Base-by-base conservation (phyloP, 2,113 vertebrate genomes). In the Amia ocellicauda region DNA sequence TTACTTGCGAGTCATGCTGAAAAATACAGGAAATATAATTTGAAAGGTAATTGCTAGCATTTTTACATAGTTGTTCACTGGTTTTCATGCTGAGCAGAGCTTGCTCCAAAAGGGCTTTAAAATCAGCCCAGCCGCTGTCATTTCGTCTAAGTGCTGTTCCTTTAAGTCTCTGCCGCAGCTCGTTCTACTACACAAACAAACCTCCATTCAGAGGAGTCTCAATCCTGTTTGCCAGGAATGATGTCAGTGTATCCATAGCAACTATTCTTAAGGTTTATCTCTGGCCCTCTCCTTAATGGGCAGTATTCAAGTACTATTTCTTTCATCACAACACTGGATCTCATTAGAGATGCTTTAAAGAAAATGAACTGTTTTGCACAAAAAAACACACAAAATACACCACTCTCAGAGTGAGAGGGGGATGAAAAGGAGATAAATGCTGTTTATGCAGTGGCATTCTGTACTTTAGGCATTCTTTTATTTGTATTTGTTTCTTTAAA, bases 241-340 rank as follows among this genome's bases (percentile, higher is more conserved):
- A 93, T 90, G 92, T 95, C 91, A 93, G 67, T 70, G 84, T 94
- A 85, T 86, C 88, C 89, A 93, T 93, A 89, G 90, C 86, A 92
- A 96, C 93, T 74, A 86, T 87, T 90, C 83, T 87, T 87, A 87
- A 85, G 89, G 88, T 85, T 86, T 86, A 2, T 63, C 28, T 58
- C 78, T 64, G 85, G 79, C 65, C 66, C 71, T 69, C 59, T 82
- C 83, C 81, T 78, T 79, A 86, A 78, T 83, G 82, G 87, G 78
- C 79, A 72, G 85, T 85, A 87, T 86, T 89, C 81, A 78, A 84
- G 81, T 72, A 74, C 69, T 73, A 70, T 85, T 82, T 41, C 67
- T 49, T 73, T 53, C 61, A 60, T 71, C 74, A 74, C 70, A 85
- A 78, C 83, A 76, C 83, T 83, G 84, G 78, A 82, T 80, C 83